Evolutionary conservation across 1,140 invertebrate genomes (phyloP).

Genomic region (Trialeurodes vaporariorum): DNA sequence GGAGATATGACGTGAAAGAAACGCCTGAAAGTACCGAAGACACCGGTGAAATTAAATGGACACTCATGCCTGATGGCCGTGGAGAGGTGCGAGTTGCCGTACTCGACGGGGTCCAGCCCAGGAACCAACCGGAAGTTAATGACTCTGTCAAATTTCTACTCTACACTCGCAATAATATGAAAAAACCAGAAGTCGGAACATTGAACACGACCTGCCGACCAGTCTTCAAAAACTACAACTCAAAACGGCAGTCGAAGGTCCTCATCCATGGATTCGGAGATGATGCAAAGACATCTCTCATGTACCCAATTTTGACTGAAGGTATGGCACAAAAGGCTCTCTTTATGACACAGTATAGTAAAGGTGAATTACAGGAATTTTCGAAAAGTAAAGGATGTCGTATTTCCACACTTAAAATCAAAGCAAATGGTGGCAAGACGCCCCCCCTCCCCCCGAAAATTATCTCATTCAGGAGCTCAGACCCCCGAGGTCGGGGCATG

Average conservation of each 20-base stretch:
- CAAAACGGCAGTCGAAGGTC: slow-evolving; percentile 23
- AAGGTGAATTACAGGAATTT: too few species aligned
- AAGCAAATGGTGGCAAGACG: too few species aligned
- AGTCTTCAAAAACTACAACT: slow-evolving; percentile 24
- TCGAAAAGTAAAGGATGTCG: too few species aligned
- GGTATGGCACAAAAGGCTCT: too few species aligned
- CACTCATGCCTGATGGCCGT: slow-evolving; percentile 50
- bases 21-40: background rate
- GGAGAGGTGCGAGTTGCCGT: slow-evolving; percentile 43
- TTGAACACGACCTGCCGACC: slow-evolving; percentile 24
- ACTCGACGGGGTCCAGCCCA: slow-evolving; percentile 28
- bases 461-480: too few species aligned
- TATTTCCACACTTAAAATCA: too few species aligned
- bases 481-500: too few species aligned
- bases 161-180: slow-evolving; percentile 24
- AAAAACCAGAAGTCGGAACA: slow-evolving; percentile 20
- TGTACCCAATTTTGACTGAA: slow-evolving; percentile 26
- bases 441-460: too few species aligned
- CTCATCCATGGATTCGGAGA: slow-evolving; percentile 31
- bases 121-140: slow-evolving; percentile 6
- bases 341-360: too few species aligned
- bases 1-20: too few species aligned
- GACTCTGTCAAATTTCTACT: slow-evolving; percentile 25
- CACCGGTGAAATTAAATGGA: slow-evolving; percentile 37
- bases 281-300: slow-evolving; percentile 24